Conservation (phyloP, 2,888 invertebrate genomes). For the Merodon equestris region DNA sequence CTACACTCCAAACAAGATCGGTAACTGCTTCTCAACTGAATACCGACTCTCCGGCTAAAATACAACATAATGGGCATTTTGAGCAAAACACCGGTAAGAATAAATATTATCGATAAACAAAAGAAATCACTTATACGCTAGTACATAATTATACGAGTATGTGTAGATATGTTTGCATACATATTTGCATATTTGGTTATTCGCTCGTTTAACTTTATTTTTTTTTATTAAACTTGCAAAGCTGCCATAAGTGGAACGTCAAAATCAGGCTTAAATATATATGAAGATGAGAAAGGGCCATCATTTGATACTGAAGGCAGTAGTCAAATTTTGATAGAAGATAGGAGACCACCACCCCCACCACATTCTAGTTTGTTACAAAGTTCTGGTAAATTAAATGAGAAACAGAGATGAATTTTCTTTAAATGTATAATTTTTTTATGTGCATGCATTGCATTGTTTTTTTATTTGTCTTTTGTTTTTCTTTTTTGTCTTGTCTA, state of each 20-base stretch:
- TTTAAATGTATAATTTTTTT: no score
- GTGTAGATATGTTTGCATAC: not conserved
- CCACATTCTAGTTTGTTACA: slow-evolving; percentile 87
- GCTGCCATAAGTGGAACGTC: slow-evolving; percentile 65
- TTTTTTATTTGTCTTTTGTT: no score
- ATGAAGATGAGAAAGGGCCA: slow-evolving; percentile 46
- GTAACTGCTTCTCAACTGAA: slow-evolving; percentile 95
- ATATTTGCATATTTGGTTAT: not conserved
- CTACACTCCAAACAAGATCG: slow-evolving; percentile 92
- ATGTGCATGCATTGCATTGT: no score
- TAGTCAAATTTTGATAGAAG: no score
- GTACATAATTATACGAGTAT: not conserved
- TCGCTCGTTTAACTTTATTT: slow-evolving; percentile 4
- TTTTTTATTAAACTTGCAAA: slow-evolving; percentile 43
- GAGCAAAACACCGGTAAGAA: slow-evolving; percentile 83
- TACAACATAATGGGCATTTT: slow-evolving; percentile 88
- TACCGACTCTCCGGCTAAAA: slow-evolving; percentile 92
- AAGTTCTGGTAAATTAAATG: slow-evolving; percentile 85
- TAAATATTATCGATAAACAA: not conserved
- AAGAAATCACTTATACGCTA: not conserved
- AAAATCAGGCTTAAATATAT: slow-evolving; percentile 33
- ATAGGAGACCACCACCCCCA: slow-evolving; percentile 86
- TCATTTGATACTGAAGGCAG: no score
- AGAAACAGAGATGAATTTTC: not conserved
- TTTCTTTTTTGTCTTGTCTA: no score